Base-by-base conservation (phyloP, 2,888 invertebrate species). In the Callosobruchus maculatus region DNA sequence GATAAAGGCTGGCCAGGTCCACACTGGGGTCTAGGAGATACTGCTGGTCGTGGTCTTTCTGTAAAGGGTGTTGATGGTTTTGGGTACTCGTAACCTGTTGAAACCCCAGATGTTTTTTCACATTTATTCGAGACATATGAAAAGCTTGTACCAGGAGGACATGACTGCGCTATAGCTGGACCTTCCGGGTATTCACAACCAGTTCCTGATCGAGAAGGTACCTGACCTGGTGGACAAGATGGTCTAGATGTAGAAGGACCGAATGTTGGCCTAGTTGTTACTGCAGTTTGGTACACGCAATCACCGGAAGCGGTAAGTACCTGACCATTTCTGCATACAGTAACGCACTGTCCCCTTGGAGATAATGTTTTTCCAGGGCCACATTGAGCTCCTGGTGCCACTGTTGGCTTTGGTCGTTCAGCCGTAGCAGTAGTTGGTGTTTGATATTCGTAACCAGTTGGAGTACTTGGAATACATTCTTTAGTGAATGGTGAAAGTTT, bases 1-100 rank as follows among this genome's bases (percentile, higher is more conserved):
- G 74, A 71, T n/a, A 71, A n/a, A 13, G 72, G 26, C 73, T 76
- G 76, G 18, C 75, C 74, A 26, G 75, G 80, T 0, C 82, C 86
- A 21, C 84, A 78, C 0, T 67, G 21, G 21, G 71, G 69, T 69
- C 68, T 74, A 22, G 77, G 76, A 31, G 66, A 22, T 18, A 70
- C 67, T 22, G 30, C 26, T 13, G 71, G 67, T 30, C 20, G 49
- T 68, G 78, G 72, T 26, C 73, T 22, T 71, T 72, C 69, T 21
- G 26, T 71, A 18, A 22, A 22, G n/a, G 31, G 30, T 20, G 71
- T 71, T 26, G 71, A 71, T 7, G 71, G 71, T 21, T 22, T 31
- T 20, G 22, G 71, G 30, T 71, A 22, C 9, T 31, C 71, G 31
- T 31, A 71, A 9, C 70, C 70, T 22, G 70, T 21, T 20, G 70